Evolutionary conservation across 2,797 vertebrate genomes (phyloP), one percentile per base, ranked within the genome.

Genomic region (Anabas testudineus): DNA sequence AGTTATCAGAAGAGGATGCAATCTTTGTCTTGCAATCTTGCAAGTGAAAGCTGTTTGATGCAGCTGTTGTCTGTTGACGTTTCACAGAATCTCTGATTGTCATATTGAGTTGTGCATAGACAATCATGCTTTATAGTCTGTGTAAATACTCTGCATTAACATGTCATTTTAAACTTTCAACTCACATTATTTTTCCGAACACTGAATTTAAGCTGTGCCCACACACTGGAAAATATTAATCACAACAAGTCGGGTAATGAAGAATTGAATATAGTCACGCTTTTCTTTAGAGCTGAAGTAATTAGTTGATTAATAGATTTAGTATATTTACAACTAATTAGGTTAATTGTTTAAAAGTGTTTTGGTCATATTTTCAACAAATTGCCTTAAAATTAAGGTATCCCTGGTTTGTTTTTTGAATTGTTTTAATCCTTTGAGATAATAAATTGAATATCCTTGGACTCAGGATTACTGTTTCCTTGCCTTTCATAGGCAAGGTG

Each of bases 21-120:
- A 42, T 71, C 74, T 79, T 52, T 64, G 41, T 63, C 68, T 63
- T 32, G 30, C 30, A 32, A 32, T 32, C 30, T 32, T 32, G 30
- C n/a, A 32, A 58, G 68, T 52, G 61, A 73, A 69, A 62, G 67
- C 68, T 57, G 70, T 81, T 76, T 74, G 77, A 86, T 16, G 55
- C 81, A 78, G 74, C 74, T 81, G 76, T 68, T 82, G 58, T 58
- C 42, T 46, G 63, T 34, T 41, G 63, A n/a, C 70, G 69, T 62
- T 66, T 26, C 37, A 52, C 68, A 60, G 43, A 74, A 73, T 58
- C 53, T 42, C 16, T 71, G 66, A 79, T 85, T 65, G 76, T 71
- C 78, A 85, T 82, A 71, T 65, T 47, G 71, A 79, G 54, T 41
- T 80, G 63, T 58, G 55, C 65, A 26, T 7, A 39, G 53, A 79